Conservation (phyloP, 1,140 invertebrate genomes). For the Papilio aristodemus region DNA sequence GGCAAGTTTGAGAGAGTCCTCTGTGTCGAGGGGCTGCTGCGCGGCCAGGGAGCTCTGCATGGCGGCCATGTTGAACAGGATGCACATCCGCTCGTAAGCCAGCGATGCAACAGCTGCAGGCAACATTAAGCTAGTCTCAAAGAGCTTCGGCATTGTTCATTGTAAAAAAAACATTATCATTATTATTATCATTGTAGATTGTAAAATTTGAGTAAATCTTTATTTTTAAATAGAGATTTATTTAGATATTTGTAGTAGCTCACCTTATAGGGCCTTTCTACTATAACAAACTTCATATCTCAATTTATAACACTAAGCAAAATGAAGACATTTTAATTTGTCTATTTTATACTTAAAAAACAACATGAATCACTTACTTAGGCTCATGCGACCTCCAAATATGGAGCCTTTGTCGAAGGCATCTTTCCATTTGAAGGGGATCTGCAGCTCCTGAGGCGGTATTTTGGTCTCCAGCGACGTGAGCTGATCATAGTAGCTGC, state of each 20-base stretch:
- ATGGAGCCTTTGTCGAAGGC: conserved; percentile 98
- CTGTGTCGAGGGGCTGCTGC: conserved; percentile 91
- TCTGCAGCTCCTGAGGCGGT: conserved; percentile 93
- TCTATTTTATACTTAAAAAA: neutral
- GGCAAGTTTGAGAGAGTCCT: conserved; percentile 96
- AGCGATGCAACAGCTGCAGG: conserved; percentile 89
- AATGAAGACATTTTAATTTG: no score
- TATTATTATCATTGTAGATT: no score
- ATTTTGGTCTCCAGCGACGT: conserved; percentile 95
- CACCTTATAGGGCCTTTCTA: no score
- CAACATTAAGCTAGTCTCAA: no score
- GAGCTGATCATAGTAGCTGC: conserved; percentile 98
- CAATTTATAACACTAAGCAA: no score
- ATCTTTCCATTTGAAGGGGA: conserved; percentile 99
- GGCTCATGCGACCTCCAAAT: conserved; percentile 94
- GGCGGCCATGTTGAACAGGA: conserved; percentile 98
- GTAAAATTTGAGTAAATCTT: neutral
- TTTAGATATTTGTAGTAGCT: no score
- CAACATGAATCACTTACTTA: conserved; percentile 86
- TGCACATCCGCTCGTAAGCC: conserved; percentile 95
- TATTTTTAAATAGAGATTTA: no score
- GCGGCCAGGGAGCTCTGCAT: conserved; percentile 94
- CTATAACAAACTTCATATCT: no score
- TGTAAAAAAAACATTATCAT: no score
- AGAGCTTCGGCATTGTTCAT: no score